Base-by-base conservation (phyloP, 2,113 vertebrate genomes). In the Vombatus ursinus region DNA sequence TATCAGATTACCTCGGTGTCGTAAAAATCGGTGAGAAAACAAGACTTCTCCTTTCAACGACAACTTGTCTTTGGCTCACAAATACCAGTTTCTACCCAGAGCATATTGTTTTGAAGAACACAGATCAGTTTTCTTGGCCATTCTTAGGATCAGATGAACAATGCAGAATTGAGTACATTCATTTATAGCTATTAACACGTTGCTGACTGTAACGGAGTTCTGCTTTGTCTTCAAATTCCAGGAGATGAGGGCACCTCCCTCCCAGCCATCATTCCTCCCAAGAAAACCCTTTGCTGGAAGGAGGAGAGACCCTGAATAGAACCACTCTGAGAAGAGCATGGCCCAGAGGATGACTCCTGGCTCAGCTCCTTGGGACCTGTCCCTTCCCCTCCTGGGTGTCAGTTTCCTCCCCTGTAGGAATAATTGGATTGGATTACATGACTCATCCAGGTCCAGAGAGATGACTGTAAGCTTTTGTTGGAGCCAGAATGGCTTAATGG, bases 151-250 rank as follows among this genome's bases (percentile, higher is more conserved):
- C 50, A 31, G 37, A 91, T 50, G 93, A 96, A 90, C 94, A 94
- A 94, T 90, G 92, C 37, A 90, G 24, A 5, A 48, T 44, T 89
- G 8, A 92, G 84, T 91, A 26, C 3, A 61, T 91, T 96, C 54
- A 93, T 95, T 90, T 92, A 89, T 19, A 96, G 28, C 93, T 94
- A 90, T 92, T 93, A 84, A 52, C 8, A 94, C 37, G 2, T 49
- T 84, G 22, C 95, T 57, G 52, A 84, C 90, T 93, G 89, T 52
- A 51, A 91, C 77, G 90, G 89, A 92, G 31, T 52, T 96, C 50
- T 90, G 84, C 28, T 93, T n/a, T n/a, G 97, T 93, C 91, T 92
- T 96, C 51, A 94, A 97, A 93, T 95, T 53, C 95, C 24, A 77
- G 26, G n/a, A 68, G 93, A 94, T 44, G 50, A 84, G 61, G 31